Conservation (phyloP, 1,140 invertebrate species). For the Eueides isabella region DNA sequence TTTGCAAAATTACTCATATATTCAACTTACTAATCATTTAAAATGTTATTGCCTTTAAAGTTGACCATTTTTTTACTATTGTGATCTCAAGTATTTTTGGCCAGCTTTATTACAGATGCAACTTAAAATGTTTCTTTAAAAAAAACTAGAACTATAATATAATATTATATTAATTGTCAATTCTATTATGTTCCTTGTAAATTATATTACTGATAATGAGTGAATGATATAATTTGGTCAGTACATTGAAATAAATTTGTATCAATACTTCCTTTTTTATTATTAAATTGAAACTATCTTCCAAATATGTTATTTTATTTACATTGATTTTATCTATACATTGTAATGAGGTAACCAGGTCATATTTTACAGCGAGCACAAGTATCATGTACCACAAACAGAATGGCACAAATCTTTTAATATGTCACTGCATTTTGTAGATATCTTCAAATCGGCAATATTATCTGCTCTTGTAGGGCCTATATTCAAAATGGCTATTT, state of each 20-base stretch:
- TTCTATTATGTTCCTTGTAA: slow-evolving; percentile 7
- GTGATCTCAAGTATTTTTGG: background rate
- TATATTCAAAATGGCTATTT: slow-evolving; percentile 94
- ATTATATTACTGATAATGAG: background rate
- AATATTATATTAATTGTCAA: background rate
- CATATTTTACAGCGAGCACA: background rate
- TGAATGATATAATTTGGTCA: slow-evolving; percentile 12
- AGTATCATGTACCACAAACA: slow-evolving; percentile 16
- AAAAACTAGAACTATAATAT: no score
- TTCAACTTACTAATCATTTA: background rate
- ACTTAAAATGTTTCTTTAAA: no score
- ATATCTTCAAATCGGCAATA: slow-evolving; percentile 87
- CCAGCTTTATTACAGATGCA: background rate
- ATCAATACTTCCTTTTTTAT: slow-evolving; percentile 30
- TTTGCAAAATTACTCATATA: background rate
- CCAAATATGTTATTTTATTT: slow-evolving; percentile 31
- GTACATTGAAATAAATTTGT: slow-evolving; percentile 33
- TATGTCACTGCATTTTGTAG: slow-evolving; percentile 89
- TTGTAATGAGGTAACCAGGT: slow-evolving; percentile 13
- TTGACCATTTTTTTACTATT: background rate
- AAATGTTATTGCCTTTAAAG: background rate
- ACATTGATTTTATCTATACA: slow-evolving; percentile 7
- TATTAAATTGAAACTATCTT: slow-evolving; percentile 27
- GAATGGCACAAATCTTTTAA: slow-evolving; percentile 75
- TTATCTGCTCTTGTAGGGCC: slow-evolving; percentile 95